Percentiles rank a stretch among this genome's conserved stretches.
phyloP scores from a whole-genome alignment of 2,888 invertebrate genomes.

The Drosophila sordidula region DNA sequence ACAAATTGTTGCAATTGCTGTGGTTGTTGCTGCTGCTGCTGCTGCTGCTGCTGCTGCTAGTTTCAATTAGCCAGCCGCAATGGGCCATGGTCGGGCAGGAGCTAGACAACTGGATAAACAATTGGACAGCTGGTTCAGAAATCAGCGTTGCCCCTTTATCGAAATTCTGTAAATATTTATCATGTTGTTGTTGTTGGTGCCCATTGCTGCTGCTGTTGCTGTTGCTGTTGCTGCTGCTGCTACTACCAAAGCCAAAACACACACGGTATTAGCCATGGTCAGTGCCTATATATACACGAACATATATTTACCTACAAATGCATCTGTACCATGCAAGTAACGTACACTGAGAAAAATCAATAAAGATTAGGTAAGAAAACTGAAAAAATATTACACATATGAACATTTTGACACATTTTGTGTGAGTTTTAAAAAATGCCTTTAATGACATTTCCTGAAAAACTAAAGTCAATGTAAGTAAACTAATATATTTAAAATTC shows the following conservation, averaged over 20 bases:
- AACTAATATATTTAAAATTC: no score
- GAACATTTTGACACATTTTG: no score
- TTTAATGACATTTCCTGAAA: no score
- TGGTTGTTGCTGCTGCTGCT: slow-evolving; percentile 20
- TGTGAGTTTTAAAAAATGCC: no score
- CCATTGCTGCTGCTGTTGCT: slow-evolving; percentile 15
- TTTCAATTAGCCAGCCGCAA: slow-evolving; percentile 68
- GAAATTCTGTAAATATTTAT: slow-evolving; percentile 66
- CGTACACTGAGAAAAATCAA: slow-evolving; percentile 29
- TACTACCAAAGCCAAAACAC: slow-evolving; percentile 65
- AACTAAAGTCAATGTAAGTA: no score
- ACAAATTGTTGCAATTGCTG: slow-evolving; percentile 42
- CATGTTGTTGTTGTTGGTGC: slow-evolving; percentile 28
- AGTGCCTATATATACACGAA: slow-evolving; percentile 36
- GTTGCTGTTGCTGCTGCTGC: slow-evolving; percentile 17
- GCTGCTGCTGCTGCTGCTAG: slow-evolving; percentile 34
- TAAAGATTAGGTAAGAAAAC: no score
- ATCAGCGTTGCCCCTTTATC: slow-evolving; percentile 38
- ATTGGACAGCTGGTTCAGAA: slow-evolving; percentile 33
- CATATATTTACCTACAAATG: slow-evolving; percentile 12
- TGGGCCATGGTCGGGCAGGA: slow-evolving; percentile 28
- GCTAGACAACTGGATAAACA: slow-evolving; percentile 27
- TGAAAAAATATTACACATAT: no score
- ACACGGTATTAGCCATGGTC: slow-evolving; percentile 73
- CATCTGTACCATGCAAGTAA: slow-evolving; percentile 2